phyloP scores from a whole-genome alignment of 2,888 invertebrate species.

The Eupithecia subumbrata region DNA sequence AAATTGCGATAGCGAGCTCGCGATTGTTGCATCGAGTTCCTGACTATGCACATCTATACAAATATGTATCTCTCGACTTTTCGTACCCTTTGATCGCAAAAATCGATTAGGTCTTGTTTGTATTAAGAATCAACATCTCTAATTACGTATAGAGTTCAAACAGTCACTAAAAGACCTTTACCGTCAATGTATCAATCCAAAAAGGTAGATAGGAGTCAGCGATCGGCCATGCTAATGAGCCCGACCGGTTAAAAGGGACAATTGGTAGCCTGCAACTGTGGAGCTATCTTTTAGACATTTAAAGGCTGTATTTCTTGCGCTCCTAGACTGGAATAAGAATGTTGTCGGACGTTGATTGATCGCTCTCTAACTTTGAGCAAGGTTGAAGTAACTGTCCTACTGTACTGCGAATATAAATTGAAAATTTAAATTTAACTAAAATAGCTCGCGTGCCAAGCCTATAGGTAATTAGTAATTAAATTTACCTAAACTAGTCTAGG shows the following conservation, averaged over 20 bases:
- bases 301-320: slow-evolving; percentile 69
- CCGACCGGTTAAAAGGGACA: slow-evolving; percentile 73
- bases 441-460: slow-evolving; percentile 24
- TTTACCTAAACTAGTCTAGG: slow-evolving; percentile 19
- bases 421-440: slow-evolving; percentile 56
- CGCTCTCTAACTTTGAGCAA: slow-evolving; percentile 54
- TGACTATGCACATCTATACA: slow-evolving; percentile 60
- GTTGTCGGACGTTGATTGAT: slow-evolving; percentile 70
- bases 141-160: slow-evolving; percentile 65
- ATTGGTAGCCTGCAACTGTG: slow-evolving; percentile 69
- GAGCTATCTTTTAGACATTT: slow-evolving; percentile 71
- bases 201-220: slow-evolving; percentile 65
- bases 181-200: slow-evolving; percentile 77
- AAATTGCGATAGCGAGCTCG: slow-evolving; percentile 75
- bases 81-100: slow-evolving; percentile 44
- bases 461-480: slow-evolving; percentile 17
- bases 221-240: slow-evolving; percentile 77
- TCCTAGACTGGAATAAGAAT: slow-evolving; percentile 61
- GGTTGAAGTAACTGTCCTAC: slow-evolving; percentile 55
- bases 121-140: slow-evolving; percentile 53
- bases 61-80: slow-evolving; percentile 47
- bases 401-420: slow-evolving; percentile 58
- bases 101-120: slow-evolving; percentile 59
- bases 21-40: slow-evolving; percentile 72
- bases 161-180: slow-evolving; percentile 67